These are phyloP conservation scores for Phoenoteleia sp. DNA, from an alignment of 2,888 invertebrate species.

Conservation along the genomic window DNA sequence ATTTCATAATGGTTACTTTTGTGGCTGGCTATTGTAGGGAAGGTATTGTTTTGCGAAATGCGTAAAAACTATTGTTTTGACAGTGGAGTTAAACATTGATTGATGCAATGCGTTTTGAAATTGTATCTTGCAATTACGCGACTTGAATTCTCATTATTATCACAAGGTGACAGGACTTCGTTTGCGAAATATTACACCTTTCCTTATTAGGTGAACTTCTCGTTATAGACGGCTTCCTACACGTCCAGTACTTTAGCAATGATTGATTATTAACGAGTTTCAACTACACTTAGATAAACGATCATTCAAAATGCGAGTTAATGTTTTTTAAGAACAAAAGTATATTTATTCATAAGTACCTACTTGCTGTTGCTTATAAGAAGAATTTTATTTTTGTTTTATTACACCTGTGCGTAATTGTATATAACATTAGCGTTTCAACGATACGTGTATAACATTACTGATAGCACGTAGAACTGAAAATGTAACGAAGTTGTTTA, in stretches of 20 bases:
- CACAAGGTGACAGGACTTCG: conserved; percentile 57
- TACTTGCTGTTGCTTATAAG: not conserved
- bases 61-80: conserved; percentile 21
- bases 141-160: conserved; percentile 62
- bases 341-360: conserved; percentile 10
- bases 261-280: conserved; percentile 66
- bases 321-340: conserved; percentile 30
- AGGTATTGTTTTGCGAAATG: conserved; percentile 15
- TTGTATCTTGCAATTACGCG: conserved; percentile 49
- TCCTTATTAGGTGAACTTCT: conserved; percentile 64
- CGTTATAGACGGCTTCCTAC: conserved; percentile 63
- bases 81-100: conserved; percentile 42
- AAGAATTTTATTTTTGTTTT: conserved; percentile 15
- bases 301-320: conserved; percentile 42
- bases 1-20: too few relatives aligned
- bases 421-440: not conserved
- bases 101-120: conserved; percentile 52
- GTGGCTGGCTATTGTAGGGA: not conserved
- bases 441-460: not conserved
- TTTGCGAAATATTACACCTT: conserved; percentile 66
- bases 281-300: conserved; percentile 45
- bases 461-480: not conserved
- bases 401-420: not conserved
- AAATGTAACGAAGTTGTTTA: not conserved
- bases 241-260: conserved; percentile 43